These are phyloP conservation scores for Drosophila bocqueti DNA, from an alignment of 1,140 invertebrate species.

Conservation along the genomic window DNA sequence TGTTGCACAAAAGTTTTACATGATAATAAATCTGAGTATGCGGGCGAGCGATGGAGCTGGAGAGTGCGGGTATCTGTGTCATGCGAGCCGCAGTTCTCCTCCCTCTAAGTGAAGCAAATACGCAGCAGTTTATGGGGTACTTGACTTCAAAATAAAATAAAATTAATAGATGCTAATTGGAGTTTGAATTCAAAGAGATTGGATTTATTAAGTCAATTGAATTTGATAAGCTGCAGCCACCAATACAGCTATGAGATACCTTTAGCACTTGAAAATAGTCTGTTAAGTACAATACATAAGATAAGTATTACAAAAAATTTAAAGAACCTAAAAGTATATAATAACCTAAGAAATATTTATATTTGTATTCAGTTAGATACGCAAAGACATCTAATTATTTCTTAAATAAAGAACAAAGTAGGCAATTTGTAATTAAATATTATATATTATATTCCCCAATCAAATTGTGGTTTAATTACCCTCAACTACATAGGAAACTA, in stretches of 20 bases:
- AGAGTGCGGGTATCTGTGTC: slow-evolving; percentile 46
- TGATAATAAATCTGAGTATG: slow-evolving; percentile 67
- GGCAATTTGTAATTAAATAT: neutral
- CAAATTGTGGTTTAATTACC: neutral
- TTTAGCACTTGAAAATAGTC: too few species aligned
- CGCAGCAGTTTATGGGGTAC: slow-evolving; percentile 14
- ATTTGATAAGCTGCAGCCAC: too few species aligned
- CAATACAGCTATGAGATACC: neutral
- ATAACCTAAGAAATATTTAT: neutral
- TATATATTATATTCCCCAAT: neutral
- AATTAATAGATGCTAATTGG: slow-evolving; percentile 20
- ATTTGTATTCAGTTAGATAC: neutral
- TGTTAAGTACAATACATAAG: too few species aligned
- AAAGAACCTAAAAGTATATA: neutral
- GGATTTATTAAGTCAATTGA: neutral
- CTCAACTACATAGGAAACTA: neutral
- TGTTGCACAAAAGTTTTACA: slow-evolving; percentile 80
- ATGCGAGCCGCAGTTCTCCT: slow-evolving; percentile 20
- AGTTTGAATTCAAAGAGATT: slow-evolving; percentile 1
- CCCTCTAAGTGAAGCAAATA: neutral
- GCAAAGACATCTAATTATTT: neutral
- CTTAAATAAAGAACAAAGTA: neutral
- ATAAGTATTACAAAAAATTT: neutral
- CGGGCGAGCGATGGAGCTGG: slow-evolving; percentile 18
- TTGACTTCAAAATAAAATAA: slow-evolving; percentile 15